A percentile compares a stretch with the other conserved stretches of the same genome.
phyloP scores from a whole-genome alignment of 1,140 invertebrate genomes.

The Trichoplusia ni region DNA sequence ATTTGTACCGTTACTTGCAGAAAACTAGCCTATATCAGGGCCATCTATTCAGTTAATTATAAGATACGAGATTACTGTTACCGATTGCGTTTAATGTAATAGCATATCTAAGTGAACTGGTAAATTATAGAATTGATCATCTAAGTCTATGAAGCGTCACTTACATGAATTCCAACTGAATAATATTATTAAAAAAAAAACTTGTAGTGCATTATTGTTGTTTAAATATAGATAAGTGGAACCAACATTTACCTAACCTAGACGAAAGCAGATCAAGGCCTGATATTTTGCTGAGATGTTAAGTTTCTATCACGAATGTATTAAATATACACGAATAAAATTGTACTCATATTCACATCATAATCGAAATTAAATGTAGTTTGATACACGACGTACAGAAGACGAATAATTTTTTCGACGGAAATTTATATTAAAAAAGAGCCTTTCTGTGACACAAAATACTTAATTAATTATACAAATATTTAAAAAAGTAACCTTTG shows the following conservation, averaged over 20 bases:
- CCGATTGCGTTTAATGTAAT: conserved; percentile 9
- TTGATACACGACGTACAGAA: too few relatives aligned
- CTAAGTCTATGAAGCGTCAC: not conserved
- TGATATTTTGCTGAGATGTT: not conserved
- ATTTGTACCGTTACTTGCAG: conserved; percentile 36
- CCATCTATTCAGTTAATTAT: conserved; percentile 15
- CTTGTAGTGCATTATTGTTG: not conserved
- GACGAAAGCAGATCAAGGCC: conserved; percentile 4
- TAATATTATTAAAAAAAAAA: not conserved
- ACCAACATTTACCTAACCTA: conserved; percentile 2
- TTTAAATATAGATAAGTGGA: not conserved
- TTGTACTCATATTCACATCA: too few relatives aligned
- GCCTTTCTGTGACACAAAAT: too few relatives aligned
- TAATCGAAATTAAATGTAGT: too few relatives aligned
- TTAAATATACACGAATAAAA: not conserved
- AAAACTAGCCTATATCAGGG: conserved; percentile 33
- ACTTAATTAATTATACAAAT: too few relatives aligned
- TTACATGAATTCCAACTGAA: not conserved
- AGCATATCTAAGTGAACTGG: not conserved
- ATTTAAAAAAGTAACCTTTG: too few relatives aligned
- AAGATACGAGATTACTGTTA: conserved; percentile 13
- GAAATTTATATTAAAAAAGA: too few relatives aligned
- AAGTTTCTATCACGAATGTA: not conserved
- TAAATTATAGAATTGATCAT: not conserved
- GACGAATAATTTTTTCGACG: too few relatives aligned